Base-by-base conservation (phyloP, 2,888 invertebrate genomes). In the Drosophila lutescens region DNA sequence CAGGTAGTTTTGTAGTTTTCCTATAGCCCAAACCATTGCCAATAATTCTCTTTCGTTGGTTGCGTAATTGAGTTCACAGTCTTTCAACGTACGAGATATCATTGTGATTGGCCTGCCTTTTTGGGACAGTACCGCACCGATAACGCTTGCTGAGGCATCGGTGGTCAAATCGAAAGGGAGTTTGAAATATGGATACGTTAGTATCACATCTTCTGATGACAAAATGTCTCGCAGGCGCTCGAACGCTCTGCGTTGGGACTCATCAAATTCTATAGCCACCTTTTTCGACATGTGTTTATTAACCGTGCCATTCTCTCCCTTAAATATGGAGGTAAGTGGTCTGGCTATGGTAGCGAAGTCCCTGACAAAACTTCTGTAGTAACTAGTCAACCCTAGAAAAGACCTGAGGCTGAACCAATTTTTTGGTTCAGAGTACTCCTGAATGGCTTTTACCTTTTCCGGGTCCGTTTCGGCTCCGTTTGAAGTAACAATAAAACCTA, bases 331-430 rank as follows among this genome's bases (percentile, higher is more conserved):
- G 15, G 26, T 56, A 23, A 56, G 23, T 47, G 36, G 46, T 36
- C 36, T 46, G 34, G 34, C 46, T 36, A 47, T 20, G 20, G 26
- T 6, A 26, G 6, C 26, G 26, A 26, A 26, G 26, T 26, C 26
- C 26, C 2, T 26, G 6, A 40, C 47, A 15, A 44, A 17, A 9
- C 47, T 47, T 30, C 38, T 40, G n/a, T 40, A 58, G n/a, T 58
- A 58, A 10, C 41, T 41, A 4, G 40, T 26, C 8, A 49, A 7
- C 1, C 40, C 49, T 7, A 49, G 8, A 26, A 58, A 58, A 8
- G 40, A 32, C 20, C 50, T 50, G 32, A 58, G 58, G 15, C 50
- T 32, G 12, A 58, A 58, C 9, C 50, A 50, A 8, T 10, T 58
- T 20, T 41, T 58, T 38, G 32, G 40, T 30, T 58, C 50, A 2